Percentiles rank a stretch among this genome's conserved stretches.
Conservation (phyloP, 2,797 vertebrate genomes). For the Salmo trutta region DNA sequence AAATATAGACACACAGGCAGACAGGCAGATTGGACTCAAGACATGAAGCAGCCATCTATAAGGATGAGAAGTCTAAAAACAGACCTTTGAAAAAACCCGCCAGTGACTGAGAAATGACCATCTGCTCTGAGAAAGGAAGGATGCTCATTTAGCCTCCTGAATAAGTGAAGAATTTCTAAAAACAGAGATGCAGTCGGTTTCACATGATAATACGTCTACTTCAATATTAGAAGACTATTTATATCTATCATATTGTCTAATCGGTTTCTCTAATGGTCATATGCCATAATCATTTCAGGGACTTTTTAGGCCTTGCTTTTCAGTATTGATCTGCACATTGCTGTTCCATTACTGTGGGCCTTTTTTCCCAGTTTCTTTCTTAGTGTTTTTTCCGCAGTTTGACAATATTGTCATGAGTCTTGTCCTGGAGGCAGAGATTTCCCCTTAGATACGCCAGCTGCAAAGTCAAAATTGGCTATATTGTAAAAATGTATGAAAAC, state of each 20-base stretch:
- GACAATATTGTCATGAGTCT: no score
- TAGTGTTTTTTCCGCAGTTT: no score
- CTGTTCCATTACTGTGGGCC: not conserved
- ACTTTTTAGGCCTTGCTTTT: no score
- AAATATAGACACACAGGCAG: not conserved
- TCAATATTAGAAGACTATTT: not conserved
- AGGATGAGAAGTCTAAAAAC: conserved; percentile 3
- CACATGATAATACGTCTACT: not conserved
- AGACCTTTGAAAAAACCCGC: not conserved
- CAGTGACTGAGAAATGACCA: not conserved
- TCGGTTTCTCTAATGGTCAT: not conserved
- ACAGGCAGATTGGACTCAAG: not conserved
- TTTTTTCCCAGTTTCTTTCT: not conserved
- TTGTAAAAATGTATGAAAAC: no score
- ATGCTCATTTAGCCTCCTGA: not conserved
- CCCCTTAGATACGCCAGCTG: no score
- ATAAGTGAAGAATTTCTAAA: conserved; percentile 1
- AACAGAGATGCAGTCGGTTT: not conserved
- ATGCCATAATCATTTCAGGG: not conserved
- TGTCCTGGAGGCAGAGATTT: no score
- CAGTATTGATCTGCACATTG: not conserved
- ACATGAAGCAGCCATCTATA: not conserved
- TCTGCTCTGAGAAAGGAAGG: not conserved
- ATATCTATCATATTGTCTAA: not conserved
- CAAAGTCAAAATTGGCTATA: no score